A percentile compares a stretch with the other conserved stretches of the same genome.
Conservation (phyloP, 2,113 vertebrate genomes). For the Malurus cyaneus region DNA sequence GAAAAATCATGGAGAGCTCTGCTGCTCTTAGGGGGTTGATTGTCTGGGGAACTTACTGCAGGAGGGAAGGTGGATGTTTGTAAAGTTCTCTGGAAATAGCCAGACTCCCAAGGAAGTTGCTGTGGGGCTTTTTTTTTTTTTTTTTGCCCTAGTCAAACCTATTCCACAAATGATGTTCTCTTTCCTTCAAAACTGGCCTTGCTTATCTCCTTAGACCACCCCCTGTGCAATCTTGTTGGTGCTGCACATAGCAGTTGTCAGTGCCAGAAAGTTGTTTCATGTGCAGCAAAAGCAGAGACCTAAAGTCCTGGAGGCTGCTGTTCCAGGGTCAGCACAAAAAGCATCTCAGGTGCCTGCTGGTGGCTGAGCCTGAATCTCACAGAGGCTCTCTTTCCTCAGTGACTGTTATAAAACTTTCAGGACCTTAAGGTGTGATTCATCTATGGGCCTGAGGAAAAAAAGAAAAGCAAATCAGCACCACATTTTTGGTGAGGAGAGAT, state of each 20-base stretch:
- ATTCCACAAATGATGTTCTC: not conserved
- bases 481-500: not conserved
- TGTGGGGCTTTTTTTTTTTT: not conserved
- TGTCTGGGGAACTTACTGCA: not conserved
- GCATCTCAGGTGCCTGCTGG: not conserved
- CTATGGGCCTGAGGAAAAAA: not conserved
- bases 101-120: not conserved
- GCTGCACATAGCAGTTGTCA: not conserved
- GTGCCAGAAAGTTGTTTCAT: not conserved
- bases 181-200: not conserved
- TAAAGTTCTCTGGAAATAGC: not conserved
- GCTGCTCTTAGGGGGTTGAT: not conserved
- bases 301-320: not conserved
- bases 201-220: not conserved
- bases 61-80: not conserved
- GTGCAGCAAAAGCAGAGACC: not conserved
- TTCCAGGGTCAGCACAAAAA: not conserved
- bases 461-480: not conserved
- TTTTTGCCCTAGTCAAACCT: accelerated
- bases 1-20: not conserved
- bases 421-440: not conserved
- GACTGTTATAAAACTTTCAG: not conserved
- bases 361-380: not conserved
- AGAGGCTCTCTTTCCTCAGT: not conserved
- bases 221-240: not conserved